A percentile compares a stretch with the other conserved stretches of the same genome.
phyloP scores from a whole-genome alignment of 2,888 invertebrate genomes.

The Salpingus planirostris region DNA sequence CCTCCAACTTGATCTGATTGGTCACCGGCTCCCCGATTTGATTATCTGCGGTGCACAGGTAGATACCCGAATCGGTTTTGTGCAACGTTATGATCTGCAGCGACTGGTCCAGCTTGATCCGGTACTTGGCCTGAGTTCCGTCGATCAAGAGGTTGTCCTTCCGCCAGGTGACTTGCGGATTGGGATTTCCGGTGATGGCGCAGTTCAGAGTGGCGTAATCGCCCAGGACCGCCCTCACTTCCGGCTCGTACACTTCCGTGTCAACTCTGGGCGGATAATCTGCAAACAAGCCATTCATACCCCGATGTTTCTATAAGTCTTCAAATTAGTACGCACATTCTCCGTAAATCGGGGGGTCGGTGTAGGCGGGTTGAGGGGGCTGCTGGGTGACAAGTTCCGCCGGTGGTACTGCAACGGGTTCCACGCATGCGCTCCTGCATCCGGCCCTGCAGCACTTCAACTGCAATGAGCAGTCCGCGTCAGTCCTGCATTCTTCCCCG shows the following conservation, averaged over 20 bases:
- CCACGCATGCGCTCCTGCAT: conserved; percentile 65
- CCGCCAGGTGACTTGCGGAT: conserved; percentile 69
- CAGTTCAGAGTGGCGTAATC: conserved; percentile 66
- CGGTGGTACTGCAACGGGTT: conserved; percentile 44
- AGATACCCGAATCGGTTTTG: conserved; percentile 74
- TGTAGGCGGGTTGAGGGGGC: conserved; percentile 38
- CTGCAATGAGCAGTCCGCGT: conserved; percentile 70
- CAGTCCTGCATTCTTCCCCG: conserved; percentile 63
- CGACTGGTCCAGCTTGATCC: conserved; percentile 56
- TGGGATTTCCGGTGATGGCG: conserved; percentile 66
- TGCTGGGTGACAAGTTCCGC: conserved; percentile 33
- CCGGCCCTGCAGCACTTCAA: conserved; percentile 77
- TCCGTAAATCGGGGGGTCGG: conserved; percentile 27
- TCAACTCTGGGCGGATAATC: conserved; percentile 36
- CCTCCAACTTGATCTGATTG: conserved; percentile 59
- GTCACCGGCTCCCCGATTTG: conserved; percentile 59
- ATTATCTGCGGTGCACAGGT: conserved; percentile 80
- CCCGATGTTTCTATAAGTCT: too few relatives aligned
- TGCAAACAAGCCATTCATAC: too few relatives aligned
- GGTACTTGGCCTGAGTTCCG: conserved; percentile 61
- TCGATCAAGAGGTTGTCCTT: conserved; percentile 67
- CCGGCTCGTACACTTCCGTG: conserved; percentile 45
- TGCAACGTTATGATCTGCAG: conserved; percentile 75
- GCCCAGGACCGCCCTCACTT: conserved; percentile 61
- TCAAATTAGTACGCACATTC: conserved; percentile 27